Percentiles rank a stretch among this genome's conserved stretches.
Evolutionary conservation across 2,797 vertebrate species (phyloP).

Genomic region (Acanthis flammea): DNA sequence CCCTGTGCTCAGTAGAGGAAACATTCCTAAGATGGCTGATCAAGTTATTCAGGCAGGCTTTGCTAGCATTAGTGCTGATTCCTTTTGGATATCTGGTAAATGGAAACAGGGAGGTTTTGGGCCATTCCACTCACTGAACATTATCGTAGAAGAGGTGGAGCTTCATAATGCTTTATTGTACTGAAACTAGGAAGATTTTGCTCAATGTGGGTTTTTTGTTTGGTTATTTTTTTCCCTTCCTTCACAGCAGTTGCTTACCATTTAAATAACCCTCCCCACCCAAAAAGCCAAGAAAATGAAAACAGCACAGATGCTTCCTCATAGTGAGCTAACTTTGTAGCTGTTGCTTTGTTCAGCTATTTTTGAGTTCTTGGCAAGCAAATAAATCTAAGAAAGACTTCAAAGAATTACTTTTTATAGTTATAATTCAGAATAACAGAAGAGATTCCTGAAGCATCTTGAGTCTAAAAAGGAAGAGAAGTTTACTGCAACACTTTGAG

Average conservation of each 20-base stretch:
- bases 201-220: not conserved
- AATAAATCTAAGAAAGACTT: slow-evolving; percentile 16
- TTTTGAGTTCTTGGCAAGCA: slow-evolving; percentile 44
- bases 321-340: not conserved
- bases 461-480: not conserved
- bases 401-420: slow-evolving; percentile 28
- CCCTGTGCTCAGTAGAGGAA: not conserved
- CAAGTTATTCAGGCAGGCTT: not conserved
- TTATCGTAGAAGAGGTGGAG: not conserved
- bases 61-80: not conserved
- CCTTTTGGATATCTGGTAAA: not conserved
- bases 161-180: not conserved
- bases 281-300: slow-evolving; percentile 32
- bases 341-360: slow-evolving; percentile 26
- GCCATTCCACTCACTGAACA: not conserved
- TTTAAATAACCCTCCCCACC: not conserved
- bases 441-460: slow-evolving; percentile 16
- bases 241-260: not conserved
- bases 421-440: not conserved
- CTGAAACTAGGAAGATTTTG: not conserved
- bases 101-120: not conserved
- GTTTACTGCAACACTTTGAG: not conserved
- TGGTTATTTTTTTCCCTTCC: not conserved
- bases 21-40: not conserved
- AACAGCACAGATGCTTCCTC: slow-evolving; percentile 19